Evolutionary conservation across 2,888 invertebrate genomes (phyloP).

Genomic region (Limnephilus marmoratus): DNA sequence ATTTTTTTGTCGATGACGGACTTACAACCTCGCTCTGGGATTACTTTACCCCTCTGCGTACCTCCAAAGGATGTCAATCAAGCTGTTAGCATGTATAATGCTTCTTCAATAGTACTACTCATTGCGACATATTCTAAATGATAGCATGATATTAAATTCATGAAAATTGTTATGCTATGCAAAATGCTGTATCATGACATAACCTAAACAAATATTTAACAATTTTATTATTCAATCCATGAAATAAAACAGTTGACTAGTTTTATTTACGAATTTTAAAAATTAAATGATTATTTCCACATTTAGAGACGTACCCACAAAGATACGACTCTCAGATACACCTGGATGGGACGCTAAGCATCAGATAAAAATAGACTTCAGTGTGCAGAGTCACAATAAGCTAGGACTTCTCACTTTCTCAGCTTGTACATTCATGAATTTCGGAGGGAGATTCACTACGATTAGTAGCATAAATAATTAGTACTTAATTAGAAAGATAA

Average conservation of each 20-base stretch:
- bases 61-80: background rate
- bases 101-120: background rate
- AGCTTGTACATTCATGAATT: constrained; percentile 53
- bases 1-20: too few relatives aligned
- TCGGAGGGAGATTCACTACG: constrained; percentile 43
- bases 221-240: background rate
- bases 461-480: background rate
- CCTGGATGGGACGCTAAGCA: constrained; percentile 64
- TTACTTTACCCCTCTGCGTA: background rate
- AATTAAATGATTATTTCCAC: background rate
- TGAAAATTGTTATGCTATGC: background rate
- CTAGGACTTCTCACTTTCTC: constrained; percentile 52
- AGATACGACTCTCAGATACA: constrained; percentile 59
- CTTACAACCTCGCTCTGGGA: too few relatives aligned
- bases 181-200: background rate
- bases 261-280: background rate
- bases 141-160: background rate
- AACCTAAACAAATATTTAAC: background rate
- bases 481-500: background rate
- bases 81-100: background rate
- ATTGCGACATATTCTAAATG: background rate
- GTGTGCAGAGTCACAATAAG: constrained; percentile 65
- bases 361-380: constrained; percentile 64
- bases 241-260: background rate
- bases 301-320: constrained; percentile 61